These are phyloP conservation scores for Teinopalpus imperialis DNA, from an alignment of 2,888 invertebrate species.

Conservation along the genomic window DNA sequence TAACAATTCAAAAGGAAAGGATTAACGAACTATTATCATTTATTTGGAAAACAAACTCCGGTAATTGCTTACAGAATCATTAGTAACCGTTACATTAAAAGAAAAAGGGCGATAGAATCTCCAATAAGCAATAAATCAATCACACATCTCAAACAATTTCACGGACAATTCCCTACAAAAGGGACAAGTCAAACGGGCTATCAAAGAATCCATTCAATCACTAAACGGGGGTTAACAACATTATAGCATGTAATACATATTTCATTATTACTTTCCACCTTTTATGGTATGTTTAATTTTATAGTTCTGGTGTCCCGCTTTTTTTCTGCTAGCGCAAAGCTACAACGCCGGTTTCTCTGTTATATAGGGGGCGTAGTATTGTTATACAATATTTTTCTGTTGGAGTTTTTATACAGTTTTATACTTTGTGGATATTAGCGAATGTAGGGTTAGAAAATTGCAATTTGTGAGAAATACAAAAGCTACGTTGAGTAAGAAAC, in stretches of 20 bases:
- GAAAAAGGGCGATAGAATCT: constrained; percentile 19
- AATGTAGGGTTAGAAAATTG: constrained; percentile 48
- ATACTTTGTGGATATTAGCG: constrained; percentile 44
- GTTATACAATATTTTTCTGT: constrained; percentile 67
- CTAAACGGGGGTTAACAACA: constrained; percentile 76
- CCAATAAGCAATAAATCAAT: constrained; percentile 61
- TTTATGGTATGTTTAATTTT: constrained; percentile 76
- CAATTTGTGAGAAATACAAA: too few relatives aligned
- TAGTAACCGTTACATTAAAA: constrained; percentile 53
- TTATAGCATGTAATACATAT: constrained; percentile 82
- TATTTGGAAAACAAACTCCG: too few relatives aligned
- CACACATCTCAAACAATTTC: constrained; percentile 71
- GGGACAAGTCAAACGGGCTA: constrained; percentile 72
- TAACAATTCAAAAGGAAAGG: too few relatives aligned
- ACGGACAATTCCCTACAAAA: constrained; percentile 72
- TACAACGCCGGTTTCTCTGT: constrained; percentile 54
- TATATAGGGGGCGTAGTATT: constrained; percentile 79
- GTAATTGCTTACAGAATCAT: too few relatives aligned
- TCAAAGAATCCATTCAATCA: constrained; percentile 63
- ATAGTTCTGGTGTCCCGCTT: constrained; percentile 65
- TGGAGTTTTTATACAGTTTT: constrained; percentile 43
- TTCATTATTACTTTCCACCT: constrained; percentile 78
- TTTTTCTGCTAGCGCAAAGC: constrained; percentile 47
- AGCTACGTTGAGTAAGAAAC: too few relatives aligned
- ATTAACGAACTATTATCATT: too few relatives aligned